Conservation (phyloP, 1,140 invertebrate species). For the Platyura marginata region DNA sequence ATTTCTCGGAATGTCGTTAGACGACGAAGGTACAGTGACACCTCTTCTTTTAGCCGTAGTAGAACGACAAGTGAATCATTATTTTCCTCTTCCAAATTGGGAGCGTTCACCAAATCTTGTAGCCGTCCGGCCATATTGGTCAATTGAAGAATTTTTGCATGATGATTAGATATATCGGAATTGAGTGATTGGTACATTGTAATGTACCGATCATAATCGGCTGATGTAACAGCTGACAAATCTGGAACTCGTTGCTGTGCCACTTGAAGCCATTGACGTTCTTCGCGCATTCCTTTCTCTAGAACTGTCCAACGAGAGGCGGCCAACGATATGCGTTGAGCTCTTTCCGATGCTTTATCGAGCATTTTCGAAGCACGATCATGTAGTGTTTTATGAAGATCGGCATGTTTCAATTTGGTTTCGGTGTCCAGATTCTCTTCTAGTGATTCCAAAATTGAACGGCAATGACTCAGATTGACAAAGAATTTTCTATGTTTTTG, state of each 20-base stretch:
- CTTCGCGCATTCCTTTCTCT: conserved; percentile 63
- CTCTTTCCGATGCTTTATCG: conserved; percentile 55
- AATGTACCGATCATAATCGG: conserved; percentile 66
- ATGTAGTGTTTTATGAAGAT: conserved; percentile 57
- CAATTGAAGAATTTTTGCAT: conserved; percentile 51
- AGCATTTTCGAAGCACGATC: conserved; percentile 49
- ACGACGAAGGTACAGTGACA: conserved; percentile 45
- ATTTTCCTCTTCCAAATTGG: conserved; percentile 48
- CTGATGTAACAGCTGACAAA: conserved; percentile 53
- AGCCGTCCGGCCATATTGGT: conserved; percentile 49
- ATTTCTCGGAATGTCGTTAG: conserved; percentile 53
- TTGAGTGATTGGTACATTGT: conserved; percentile 62
- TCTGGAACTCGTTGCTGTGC: conserved; percentile 64
- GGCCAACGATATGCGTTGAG: conserved; percentile 63
- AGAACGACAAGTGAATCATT: conserved; percentile 47
- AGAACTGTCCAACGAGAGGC: conserved; percentile 64
- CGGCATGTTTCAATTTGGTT: conserved; percentile 49
- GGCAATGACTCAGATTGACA: conserved; percentile 67
- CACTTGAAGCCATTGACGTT: conserved; percentile 59
- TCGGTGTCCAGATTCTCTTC: conserved; percentile 65
- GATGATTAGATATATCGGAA: conserved; percentile 55
- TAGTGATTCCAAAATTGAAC: conserved; percentile 62
- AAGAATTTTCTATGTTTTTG: conserved; percentile 79
- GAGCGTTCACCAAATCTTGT: conserved; percentile 50
- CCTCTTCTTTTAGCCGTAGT: conserved; percentile 47